phyloP scores from a whole-genome alignment of 2,113 vertebrate species.

The Hippocampus barbouri region DNA sequence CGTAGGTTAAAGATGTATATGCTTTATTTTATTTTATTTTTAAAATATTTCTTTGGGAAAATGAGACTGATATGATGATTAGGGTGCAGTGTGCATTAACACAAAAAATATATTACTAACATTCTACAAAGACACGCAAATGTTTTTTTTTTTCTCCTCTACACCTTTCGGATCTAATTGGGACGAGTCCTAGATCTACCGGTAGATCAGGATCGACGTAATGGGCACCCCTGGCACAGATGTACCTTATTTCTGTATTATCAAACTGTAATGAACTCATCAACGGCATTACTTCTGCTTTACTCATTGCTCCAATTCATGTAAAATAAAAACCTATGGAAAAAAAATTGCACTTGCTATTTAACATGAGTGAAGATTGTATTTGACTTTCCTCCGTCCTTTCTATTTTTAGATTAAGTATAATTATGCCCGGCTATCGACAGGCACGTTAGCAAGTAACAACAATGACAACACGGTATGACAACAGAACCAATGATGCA shows the following conservation, averaged over 20 bases:
- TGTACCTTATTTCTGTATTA: not conserved
- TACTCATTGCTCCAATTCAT: not conserved
- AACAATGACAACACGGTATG: not conserved
- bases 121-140: too few species aligned
- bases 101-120: too few species aligned
- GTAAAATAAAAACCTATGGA: not conserved
- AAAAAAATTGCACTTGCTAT: not conserved
- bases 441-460: conserved; percentile 10
- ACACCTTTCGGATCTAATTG: too few species aligned
- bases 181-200: too few species aligned
- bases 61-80: too few species aligned
- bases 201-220: too few species aligned
- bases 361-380: not conserved
- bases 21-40: too few species aligned
- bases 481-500: not conserved
- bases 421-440: conserved; percentile 21
- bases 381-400: not conserved
- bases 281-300: not conserved
- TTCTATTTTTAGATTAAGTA: not conserved
- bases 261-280: not conserved
- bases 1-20: too few species aligned
- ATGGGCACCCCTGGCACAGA: not conserved
- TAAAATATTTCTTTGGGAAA: too few species aligned
- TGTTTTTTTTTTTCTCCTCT: too few species aligned
- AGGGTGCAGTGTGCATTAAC: too few species aligned